phyloP scores from a whole-genome alignment of 2,888 invertebrate species.

The Drosophila hamatofila region DNA sequence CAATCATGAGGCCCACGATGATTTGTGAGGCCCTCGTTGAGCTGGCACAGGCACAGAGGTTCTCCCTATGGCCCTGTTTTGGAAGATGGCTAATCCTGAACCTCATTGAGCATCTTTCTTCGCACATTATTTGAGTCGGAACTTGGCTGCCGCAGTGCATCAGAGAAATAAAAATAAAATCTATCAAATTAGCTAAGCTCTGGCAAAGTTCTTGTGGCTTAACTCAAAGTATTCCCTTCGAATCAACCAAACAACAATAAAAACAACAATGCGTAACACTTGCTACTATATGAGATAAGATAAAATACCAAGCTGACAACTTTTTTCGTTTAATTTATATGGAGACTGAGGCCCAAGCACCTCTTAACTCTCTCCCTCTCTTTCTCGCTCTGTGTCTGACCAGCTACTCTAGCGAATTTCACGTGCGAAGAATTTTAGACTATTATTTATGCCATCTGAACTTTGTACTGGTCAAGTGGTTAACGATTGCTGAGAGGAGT shows the following conservation, averaged over 20 bases:
- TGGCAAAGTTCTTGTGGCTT: slow-evolving; percentile 34
- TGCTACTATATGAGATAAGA: slow-evolving; percentile 54
- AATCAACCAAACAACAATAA: slow-evolving; percentile 3
- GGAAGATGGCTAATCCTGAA: slow-evolving; percentile 33
- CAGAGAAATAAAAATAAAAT: slow-evolving; percentile 32
- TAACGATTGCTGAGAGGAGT: not conserved
- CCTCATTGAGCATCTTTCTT: slow-evolving; percentile 1
- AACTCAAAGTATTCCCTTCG: slow-evolving; percentile 45
- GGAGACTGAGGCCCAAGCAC: slow-evolving; percentile 11
- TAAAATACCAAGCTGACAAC: slow-evolving; percentile 67
- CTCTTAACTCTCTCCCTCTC: not conserved
- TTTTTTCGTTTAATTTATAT: slow-evolving; percentile 54
- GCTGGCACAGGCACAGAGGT: slow-evolving; percentile 43
- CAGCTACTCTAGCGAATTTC: slow-evolving; percentile 14
- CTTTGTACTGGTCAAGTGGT: slow-evolving; percentile 31
- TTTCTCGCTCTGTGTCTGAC: not conserved
- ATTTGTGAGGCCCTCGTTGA: slow-evolving; percentile 3
- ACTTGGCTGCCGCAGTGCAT: slow-evolving; percentile 21
- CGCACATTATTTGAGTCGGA: not conserved
- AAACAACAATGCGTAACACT: slow-evolving; percentile 5
- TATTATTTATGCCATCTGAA: slow-evolving; percentile 19
- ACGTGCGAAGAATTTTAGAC: slow-evolving; percentile 10
- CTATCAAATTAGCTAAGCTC: slow-evolving; percentile 51
- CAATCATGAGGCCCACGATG: slow-evolving; percentile 34
- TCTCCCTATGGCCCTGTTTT: not conserved